phyloP scores from a whole-genome alignment of 2,888 invertebrate species.

The Trissolcus japonicus region DNA sequence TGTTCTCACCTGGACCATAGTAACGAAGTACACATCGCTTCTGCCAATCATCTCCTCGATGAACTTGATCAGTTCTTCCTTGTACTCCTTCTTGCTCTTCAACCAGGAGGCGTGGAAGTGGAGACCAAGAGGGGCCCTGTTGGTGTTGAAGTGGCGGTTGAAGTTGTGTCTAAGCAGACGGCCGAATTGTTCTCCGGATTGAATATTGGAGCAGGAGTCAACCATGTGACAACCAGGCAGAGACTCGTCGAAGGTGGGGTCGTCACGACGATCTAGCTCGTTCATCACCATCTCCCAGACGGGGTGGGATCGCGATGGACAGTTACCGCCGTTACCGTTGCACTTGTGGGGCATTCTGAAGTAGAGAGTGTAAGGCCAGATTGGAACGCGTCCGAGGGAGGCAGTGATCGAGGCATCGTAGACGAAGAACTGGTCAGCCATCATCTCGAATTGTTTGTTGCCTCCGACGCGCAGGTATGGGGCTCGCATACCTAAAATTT shows the following conservation, averaged over 20 bases:
- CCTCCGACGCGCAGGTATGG: slow-evolving; percentile 94
- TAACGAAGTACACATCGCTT: slow-evolving; percentile 92
- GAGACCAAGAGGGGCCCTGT: slow-evolving; percentile 93
- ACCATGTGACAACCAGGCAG: slow-evolving; percentile 96
- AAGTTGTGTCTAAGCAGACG: slow-evolving; percentile 95
- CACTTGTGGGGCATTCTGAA: slow-evolving; percentile 97
- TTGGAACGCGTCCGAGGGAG: slow-evolving; percentile 91
- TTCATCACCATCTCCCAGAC: slow-evolving; percentile 99
- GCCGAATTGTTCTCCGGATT: slow-evolving; percentile 92
- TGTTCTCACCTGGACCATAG: slow-evolving; percentile 82
- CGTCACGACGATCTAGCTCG: slow-evolving; percentile 94
- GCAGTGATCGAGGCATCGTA: slow-evolving; percentile 97
- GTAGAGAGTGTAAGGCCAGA: slow-evolving; percentile 99
- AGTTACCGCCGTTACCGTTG: slow-evolving; percentile 95
- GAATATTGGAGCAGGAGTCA: slow-evolving; percentile 95
- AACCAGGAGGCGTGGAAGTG: slow-evolving; percentile 97
- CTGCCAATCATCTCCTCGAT: slow-evolving; percentile 94
- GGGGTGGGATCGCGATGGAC: slow-evolving; percentile 92
- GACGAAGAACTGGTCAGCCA: slow-evolving; percentile 96
- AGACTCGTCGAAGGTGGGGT: slow-evolving; percentile 94
- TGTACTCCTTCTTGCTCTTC: slow-evolving; percentile 94
- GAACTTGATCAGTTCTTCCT: slow-evolving; percentile 92
- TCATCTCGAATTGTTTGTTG: slow-evolving; percentile 97
- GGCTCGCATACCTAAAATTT: slow-evolving; percentile 84
- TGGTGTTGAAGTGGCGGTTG: slow-evolving; percentile 93